A percentile compares a stretch with the other conserved stretches of the same genome.
phyloP scores from a whole-genome alignment of 2,888 invertebrate species.

The Caenorhabditis angaria region DNA sequence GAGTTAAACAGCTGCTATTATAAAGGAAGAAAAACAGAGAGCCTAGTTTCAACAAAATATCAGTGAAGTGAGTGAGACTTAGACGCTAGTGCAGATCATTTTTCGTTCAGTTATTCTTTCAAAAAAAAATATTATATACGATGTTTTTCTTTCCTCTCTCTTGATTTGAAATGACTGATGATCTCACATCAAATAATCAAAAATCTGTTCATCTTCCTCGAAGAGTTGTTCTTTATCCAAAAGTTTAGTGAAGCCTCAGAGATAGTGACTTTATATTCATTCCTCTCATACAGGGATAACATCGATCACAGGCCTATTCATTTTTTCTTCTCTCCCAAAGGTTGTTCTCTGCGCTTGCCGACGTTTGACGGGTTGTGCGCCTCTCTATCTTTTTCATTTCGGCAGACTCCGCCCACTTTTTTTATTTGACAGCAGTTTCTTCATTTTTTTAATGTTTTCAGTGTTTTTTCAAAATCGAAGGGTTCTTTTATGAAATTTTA shows the following conservation, averaged over 20 bases:
- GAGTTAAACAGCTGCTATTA: constrained; percentile 1
- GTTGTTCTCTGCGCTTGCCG: neutral
- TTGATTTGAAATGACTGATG: no score
- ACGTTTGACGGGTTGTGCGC: neutral
- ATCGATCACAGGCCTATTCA: neutral
- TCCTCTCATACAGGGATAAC: neutral
- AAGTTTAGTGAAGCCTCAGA: neutral
- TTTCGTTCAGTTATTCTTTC: neutral
- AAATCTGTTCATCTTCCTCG: neutral
- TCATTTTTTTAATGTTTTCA: no score
- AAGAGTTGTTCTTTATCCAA: neutral
- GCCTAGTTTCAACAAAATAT: neutral
- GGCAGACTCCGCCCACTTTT: neutral
- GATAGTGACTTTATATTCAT: neutral
- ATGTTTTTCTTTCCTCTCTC: no score
- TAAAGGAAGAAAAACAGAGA: neutral
- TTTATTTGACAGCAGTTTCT: neutral
- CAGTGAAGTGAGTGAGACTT: neutral
- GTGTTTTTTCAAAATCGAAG: no score
- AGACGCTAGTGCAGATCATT: neutral
- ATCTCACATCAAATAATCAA: no score
- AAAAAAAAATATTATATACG: constrained; percentile 1
- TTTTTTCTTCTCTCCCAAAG: neutral
- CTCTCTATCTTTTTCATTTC: constrained; percentile 1
- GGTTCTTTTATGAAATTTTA: no score